Percentiles rank a stretch among this genome's conserved stretches.
Evolutionary conservation across 1,140 invertebrate species (phyloP).

Genomic region (Geopemphigus sp.): DNA sequence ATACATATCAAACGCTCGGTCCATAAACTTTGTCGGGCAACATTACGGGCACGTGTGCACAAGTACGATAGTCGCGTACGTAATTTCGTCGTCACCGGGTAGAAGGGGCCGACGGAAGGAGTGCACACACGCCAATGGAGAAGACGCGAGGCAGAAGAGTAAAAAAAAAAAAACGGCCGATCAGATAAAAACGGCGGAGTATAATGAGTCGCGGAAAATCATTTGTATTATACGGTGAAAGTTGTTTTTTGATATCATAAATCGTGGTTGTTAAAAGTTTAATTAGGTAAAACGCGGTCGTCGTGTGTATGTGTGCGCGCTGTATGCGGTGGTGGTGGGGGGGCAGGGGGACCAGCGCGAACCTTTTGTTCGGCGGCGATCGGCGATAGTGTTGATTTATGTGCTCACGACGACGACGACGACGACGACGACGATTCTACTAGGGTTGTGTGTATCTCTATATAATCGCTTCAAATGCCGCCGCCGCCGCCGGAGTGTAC

Average conservation of each 20-base stretch:
- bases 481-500: too few relatives aligned
- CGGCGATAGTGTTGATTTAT: conserved; percentile 46
- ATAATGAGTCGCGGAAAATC: conserved; percentile 45
- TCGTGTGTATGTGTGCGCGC: background rate
- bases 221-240: conserved; percentile 36
- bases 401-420: conserved; percentile 41
- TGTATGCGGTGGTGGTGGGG: background rate
- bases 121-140: too few relatives aligned
- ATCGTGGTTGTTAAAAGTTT: conserved; percentile 48
- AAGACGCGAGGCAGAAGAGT: too few relatives aligned
- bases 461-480: conserved; percentile 29
- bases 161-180: conserved; percentile 18
- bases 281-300: conserved; percentile 47
- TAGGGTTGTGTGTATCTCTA: too few relatives aligned
- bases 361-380: conserved; percentile 29
- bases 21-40: too few relatives aligned
- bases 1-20: too few relatives aligned
- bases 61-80: too few relatives aligned
- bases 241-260: conserved; percentile 31
- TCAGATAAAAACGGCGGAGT: conserved; percentile 3
- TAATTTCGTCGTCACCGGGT: too few relatives aligned
- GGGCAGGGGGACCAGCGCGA: background rate
- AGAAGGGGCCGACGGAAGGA: too few relatives aligned
- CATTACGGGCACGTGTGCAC: too few relatives aligned
- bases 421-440: too few relatives aligned